A percentile compares a stretch with the other conserved stretches of the same genome.
These are phyloP conservation scores for Rhopilema esculentum DNA, from an alignment of 30 jellyfish, hydroid and myxozoan genomes.

Conservation along the genomic window DNA sequence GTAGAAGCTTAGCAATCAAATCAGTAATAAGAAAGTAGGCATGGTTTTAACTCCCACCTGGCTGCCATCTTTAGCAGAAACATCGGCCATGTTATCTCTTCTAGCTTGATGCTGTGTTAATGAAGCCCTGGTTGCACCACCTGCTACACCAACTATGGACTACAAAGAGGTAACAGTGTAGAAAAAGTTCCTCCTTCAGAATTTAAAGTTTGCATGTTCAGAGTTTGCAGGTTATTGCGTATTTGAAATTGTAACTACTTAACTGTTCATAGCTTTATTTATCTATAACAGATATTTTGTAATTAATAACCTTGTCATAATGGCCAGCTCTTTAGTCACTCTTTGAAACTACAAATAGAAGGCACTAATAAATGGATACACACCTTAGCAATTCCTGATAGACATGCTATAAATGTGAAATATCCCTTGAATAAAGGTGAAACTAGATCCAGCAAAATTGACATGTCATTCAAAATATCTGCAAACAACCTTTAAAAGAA, in stretches of 20 bases:
- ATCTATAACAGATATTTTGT: neutral
- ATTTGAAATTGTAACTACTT: too few relatives aligned
- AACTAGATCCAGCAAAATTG: constrained; percentile 82
- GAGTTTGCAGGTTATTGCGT: too few relatives aligned
- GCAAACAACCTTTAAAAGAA: constrained; percentile 72
- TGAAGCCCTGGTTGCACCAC: constrained; percentile 99
- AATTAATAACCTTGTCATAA: too few relatives aligned
- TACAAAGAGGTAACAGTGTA: constrained; percentile 1
- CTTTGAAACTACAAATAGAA: too few relatives aligned
- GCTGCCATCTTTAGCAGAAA: constrained; percentile 98
- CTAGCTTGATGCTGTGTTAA: constrained; percentile 96
- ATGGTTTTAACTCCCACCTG: constrained; percentile 69
- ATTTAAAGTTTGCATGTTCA: neutral
- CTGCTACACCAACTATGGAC: constrained; percentile 99
- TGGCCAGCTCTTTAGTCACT: too few relatives aligned
- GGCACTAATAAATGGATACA: too few relatives aligned
- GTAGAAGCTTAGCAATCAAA: neutral
- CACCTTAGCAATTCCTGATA: constrained; percentile 91
- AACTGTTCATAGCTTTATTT: neutral
- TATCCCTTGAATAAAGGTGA: constrained; percentile 83
- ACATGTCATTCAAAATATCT: constrained; percentile 85
- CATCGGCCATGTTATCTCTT: constrained; percentile 98
- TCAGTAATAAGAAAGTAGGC: neutral
- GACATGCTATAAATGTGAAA: constrained; percentile 80
- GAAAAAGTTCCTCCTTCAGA: neutral